Conservation (phyloP, 2,888 invertebrate species). For the Deilephila porcellus region DNA sequence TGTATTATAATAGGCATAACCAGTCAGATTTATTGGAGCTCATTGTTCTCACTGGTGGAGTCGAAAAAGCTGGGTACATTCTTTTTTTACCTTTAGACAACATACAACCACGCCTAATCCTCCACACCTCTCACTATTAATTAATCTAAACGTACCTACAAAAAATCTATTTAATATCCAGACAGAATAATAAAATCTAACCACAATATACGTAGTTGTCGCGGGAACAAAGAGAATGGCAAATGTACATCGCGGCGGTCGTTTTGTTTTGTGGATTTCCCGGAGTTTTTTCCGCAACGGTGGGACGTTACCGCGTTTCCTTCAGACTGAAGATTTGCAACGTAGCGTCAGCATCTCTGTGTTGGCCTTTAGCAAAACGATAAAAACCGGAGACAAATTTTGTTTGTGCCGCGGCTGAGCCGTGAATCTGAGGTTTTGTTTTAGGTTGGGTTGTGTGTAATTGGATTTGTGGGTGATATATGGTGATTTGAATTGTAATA, state of each 20-base stretch:
- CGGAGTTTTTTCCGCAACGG: slow-evolving; percentile 36
- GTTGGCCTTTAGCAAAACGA: slow-evolving; percentile 11
- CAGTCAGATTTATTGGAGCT: too few species aligned
- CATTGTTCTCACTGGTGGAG: too few species aligned
- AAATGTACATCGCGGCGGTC: slow-evolving; percentile 23
- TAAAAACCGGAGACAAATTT: slow-evolving; percentile 14
- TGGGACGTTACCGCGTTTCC: slow-evolving; percentile 29
- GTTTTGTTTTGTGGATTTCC: slow-evolving; percentile 44
- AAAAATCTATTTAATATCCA: not conserved
- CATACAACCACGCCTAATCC: too few species aligned
- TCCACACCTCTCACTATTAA: too few species aligned
- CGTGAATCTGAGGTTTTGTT: slow-evolving; percentile 7
- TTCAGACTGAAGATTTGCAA: slow-evolving; percentile 28
- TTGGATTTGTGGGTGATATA: not conserved
- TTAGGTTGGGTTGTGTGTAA: not conserved
- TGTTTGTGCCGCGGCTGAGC: slow-evolving; percentile 7
- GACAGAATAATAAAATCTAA: slow-evolving; percentile 12
- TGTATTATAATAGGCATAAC: too few species aligned
- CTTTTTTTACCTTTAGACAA: too few species aligned
- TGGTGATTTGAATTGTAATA: not conserved
- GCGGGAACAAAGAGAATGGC: slow-evolving; percentile 22
- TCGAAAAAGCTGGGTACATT: too few species aligned
- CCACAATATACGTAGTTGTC: slow-evolving; percentile 29
- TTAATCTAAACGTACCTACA: not conserved
- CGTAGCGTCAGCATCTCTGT: slow-evolving; percentile 23